Evolutionary conservation across 1,140 invertebrate genomes (phyloP).

Genomic region (Temnothorax curvispinosus): DNA sequence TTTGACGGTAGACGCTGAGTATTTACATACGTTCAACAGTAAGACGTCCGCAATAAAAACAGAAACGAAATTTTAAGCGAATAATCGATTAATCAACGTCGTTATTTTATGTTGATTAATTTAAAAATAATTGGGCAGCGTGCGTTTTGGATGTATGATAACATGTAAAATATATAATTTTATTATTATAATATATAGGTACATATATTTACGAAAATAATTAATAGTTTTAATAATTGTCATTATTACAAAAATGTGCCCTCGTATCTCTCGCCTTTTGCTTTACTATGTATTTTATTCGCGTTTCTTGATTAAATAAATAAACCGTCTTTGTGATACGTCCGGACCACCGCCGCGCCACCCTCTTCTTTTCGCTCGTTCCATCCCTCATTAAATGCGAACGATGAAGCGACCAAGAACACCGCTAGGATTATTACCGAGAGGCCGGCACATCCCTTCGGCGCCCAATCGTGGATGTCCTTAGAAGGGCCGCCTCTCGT

Average conservation of each 20-base stretch:
- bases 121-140: background rate
- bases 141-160: background rate
- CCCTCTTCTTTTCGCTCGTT: background rate
- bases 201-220: background rate
- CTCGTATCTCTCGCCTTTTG: background rate
- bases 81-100: background rate
- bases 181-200: background rate
- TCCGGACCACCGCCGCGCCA: background rate
- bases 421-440: constrained; percentile 45
- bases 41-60: background rate
- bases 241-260: no score
- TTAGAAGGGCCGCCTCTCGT: constrained; percentile 54
- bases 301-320: constrained; percentile 11
- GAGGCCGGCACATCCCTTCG: constrained; percentile 49
- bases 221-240: background rate
- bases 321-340: background rate
- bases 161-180: background rate
- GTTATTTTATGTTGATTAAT: background rate
- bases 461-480: constrained; percentile 49
- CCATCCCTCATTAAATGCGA: constrained; percentile 46
- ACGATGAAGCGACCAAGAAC: constrained; percentile 42
- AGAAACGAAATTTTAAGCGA: background rate
- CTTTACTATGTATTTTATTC: background rate
- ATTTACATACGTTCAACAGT: background rate
- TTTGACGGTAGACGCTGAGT: background rate